Percentiles rank a stretch among this genome's conserved stretches.
Evolutionary conservation across 2,113 vertebrate species (phyloP).

Genomic region (Hystrix brachyura): DNA sequence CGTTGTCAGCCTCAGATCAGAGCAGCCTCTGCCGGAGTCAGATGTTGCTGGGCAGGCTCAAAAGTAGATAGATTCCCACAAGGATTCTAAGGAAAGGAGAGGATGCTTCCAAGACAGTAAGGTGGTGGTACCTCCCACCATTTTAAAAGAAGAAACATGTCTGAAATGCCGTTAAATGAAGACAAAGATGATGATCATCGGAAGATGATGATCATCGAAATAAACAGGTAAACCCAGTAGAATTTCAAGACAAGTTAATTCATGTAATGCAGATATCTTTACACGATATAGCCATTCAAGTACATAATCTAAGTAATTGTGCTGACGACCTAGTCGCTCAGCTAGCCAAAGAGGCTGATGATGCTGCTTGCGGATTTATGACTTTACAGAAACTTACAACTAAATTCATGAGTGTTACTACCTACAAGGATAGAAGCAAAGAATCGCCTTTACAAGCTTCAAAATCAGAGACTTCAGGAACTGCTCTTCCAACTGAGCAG

Average conservation of each 20-base stretch:
- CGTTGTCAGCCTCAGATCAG: neutral
- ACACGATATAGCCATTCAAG: constrained; percentile 21
- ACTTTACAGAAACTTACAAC: neutral
- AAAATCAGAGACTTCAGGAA: neutral
- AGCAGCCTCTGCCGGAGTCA: neutral
- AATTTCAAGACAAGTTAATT: constrained; percentile 21
- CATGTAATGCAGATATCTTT: neutral
- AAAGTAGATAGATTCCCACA: neutral
- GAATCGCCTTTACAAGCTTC: neutral
- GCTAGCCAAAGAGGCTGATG: neutral
- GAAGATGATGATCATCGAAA: neutral
- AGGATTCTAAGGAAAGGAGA: neutral
- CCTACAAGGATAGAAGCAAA: neutral
- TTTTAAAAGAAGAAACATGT: neutral
- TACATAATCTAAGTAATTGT: constrained; percentile 37
- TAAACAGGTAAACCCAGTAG: neutral
- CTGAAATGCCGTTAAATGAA: neutral
- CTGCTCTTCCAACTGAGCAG: neutral
- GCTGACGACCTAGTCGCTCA: neutral
- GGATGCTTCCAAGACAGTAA: constrained; percentile 10
- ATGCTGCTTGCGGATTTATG: neutral
- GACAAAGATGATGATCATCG: constrained; percentile 28
- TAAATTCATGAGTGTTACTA: neutral
- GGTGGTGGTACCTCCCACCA: fast-evolving
- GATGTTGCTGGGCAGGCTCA: neutral